phyloP scores from a whole-genome alignment of 2,797 vertebrate species.

The Lagothrix lagotricha region DNA sequence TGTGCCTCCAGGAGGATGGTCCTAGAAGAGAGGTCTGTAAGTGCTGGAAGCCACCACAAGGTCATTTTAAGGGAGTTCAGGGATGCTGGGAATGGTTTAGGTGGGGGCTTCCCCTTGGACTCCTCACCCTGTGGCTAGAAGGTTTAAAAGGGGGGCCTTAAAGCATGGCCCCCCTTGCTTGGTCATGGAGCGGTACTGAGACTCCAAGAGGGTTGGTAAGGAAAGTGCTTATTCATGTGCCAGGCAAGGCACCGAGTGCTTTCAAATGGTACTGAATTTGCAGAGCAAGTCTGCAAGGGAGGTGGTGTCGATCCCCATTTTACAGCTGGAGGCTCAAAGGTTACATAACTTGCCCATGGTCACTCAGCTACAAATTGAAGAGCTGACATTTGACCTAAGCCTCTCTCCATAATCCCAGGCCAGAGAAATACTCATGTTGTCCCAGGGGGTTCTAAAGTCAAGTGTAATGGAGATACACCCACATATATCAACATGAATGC shows the following conservation, averaged over 20 bases:
- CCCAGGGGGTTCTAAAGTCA: not conserved
- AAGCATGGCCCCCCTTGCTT: not conserved
- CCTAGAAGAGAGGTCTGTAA: not conserved
- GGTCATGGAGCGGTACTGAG: not conserved
- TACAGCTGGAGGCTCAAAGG: not conserved
- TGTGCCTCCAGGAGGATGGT: not conserved
- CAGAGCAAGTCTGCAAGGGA: not conserved
- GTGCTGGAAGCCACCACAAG: not conserved
- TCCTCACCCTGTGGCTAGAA: not conserved
- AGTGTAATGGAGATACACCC: not conserved
- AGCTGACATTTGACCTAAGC: constrained; percentile 27
- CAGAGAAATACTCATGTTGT: not conserved
- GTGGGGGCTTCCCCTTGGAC: not conserved
- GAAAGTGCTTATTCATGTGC: not conserved
- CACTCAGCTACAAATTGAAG: not conserved
- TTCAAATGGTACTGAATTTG: not conserved
- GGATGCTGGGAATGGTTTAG: not conserved
- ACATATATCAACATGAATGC: not conserved
- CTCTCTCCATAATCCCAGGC: not conserved
- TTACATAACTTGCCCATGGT: not conserved
- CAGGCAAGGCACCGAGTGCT: not conserved
- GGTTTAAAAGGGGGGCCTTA: not conserved
- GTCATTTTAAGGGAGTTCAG: not conserved
- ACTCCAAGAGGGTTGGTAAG: not conserved
- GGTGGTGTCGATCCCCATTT: not conserved